Conservation (phyloP, 2,797 vertebrate genomes). For the Perodicticus potto region DNA sequence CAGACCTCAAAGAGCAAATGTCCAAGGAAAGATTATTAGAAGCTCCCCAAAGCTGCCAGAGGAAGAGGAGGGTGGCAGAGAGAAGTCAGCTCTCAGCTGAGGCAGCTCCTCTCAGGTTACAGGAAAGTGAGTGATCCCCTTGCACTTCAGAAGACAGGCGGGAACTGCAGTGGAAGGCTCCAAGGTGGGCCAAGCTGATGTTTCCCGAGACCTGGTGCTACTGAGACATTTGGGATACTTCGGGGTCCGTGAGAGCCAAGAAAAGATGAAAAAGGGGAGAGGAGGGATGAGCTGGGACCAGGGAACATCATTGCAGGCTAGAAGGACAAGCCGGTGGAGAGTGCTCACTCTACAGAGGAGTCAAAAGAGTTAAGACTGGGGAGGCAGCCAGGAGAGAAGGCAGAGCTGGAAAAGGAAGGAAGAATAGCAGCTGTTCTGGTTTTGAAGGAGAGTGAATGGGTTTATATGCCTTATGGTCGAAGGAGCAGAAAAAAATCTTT, state of each 20-base stretch:
- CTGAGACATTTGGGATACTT: not conserved
- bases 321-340: not conserved
- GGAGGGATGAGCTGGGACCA: not conserved
- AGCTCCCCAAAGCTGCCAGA: not conserved
- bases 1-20: not conserved
- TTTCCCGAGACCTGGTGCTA: not conserved
- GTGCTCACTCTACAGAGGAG: conserved; percentile 43
- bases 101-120: not conserved
- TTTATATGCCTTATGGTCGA: conserved; percentile 66
- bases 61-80: not conserved
- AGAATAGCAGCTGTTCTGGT: conserved; percentile 83
- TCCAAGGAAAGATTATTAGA: not conserved
- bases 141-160: not conserved
- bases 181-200: not conserved
- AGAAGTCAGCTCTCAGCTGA: not conserved
- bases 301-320: not conserved
- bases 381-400: conserved; percentile 63
- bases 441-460: conserved; percentile 56
- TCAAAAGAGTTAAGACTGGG: conserved; percentile 77
- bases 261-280: not conserved
- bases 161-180: not conserved
- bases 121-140: not conserved
- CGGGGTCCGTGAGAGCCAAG: not conserved
- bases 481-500: conserved; percentile 85
- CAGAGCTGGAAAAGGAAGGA: conserved; percentile 83